Conservation (phyloP, 2,113 vertebrate species). For the Ptyas mucosa region DNA sequence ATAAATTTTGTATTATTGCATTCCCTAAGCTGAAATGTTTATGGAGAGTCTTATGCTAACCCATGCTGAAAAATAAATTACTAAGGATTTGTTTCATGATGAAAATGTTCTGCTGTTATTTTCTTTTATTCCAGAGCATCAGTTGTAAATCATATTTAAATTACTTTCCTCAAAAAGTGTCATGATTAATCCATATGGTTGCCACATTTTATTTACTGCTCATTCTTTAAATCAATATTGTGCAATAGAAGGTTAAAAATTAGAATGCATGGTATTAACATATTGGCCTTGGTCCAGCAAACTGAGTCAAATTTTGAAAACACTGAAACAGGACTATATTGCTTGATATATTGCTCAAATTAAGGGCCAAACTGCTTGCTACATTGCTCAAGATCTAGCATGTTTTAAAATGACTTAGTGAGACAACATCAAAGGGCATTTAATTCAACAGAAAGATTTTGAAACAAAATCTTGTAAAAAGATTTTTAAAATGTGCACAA, state of each 20-base stretch:
- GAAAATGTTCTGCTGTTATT: slow-evolving; percentile 8
- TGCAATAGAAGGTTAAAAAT: slow-evolving; percentile 9
- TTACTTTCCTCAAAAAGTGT: not conserved
- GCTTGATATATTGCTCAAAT: not conserved
- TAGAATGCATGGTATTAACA: not conserved
- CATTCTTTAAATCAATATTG: not conserved
- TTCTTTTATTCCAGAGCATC: not conserved
- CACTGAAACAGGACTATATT: not conserved
- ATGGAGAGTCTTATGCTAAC: not conserved
- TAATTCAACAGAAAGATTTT: not conserved
- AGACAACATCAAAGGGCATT: not conserved
- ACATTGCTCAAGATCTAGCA: not conserved
- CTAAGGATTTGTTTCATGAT: not conserved
- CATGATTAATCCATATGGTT: not conserved
- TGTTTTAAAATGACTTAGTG: not conserved
- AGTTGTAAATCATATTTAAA: not conserved
- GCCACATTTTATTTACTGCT: not conserved
- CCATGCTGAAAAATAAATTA: not conserved
- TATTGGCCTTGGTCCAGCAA: not conserved
- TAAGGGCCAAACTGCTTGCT: not conserved
- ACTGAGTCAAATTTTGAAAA: not conserved
- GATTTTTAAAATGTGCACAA: not conserved
- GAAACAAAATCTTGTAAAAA: not conserved
- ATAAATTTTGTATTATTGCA: not conserved
- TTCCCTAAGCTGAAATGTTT: not conserved